Conservation (phyloP, 2,113 vertebrate genomes). For the Potamarius usumacintae region DNA sequence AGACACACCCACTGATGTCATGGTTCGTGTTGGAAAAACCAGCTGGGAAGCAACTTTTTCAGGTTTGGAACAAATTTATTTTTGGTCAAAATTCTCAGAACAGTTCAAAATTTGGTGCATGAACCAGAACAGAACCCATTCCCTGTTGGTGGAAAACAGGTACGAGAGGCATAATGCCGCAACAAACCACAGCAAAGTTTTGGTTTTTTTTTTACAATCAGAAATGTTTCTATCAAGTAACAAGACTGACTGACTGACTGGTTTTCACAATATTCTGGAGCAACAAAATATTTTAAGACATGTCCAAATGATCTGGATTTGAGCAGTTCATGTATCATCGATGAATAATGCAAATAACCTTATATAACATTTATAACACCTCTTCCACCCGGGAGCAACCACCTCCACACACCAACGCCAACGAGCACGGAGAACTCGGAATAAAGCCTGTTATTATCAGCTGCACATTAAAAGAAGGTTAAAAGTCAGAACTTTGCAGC, state of each 20-base stretch:
- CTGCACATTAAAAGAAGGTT: not conserved
- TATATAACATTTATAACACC: not conserved
- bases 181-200: no score
- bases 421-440: not conserved
- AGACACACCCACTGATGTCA: no score
- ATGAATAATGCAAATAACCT: slow-evolving; percentile 19
- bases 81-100: no score
- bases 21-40: no score
- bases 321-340: not conserved
- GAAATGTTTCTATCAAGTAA: not conserved
- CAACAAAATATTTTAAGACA: not conserved
- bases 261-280: not conserved
- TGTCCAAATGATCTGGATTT: no score
- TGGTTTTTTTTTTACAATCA: no score
- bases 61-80: no score
- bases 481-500: not conserved
- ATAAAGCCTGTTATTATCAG: not conserved
- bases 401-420: not conserved
- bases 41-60: no score
- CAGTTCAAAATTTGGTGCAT: no score
- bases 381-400: not conserved
- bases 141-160: no score
- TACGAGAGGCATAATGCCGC: no score
- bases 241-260: not conserved
- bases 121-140: no score